Base-by-base conservation (phyloP, 2,888 invertebrate species). In the Drosophila diplacantha region DNA sequence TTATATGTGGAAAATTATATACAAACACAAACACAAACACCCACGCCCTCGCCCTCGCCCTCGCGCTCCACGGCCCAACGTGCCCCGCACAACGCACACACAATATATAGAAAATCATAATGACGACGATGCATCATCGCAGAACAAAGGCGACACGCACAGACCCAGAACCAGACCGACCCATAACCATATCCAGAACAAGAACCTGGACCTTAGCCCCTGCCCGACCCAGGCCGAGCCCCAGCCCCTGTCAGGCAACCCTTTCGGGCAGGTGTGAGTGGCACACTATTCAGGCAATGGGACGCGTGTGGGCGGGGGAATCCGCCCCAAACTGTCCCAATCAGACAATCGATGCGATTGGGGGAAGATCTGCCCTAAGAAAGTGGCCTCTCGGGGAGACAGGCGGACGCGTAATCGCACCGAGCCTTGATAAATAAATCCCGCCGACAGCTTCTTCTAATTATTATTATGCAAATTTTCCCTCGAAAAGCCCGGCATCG, bases 61-160 rank as follows among this genome's bases (percentile, higher is more conserved):
- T 41, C 46, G 51, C 18, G 35, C n/a, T 12, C 38, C 16, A 18
- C 35, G 38, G 34, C 37, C 47, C 34, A 50, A 18, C 24, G 16
- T 41, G 41, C 41, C 24, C 41, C 38, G 37, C 35, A 14, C 41
- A 35, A 43, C 35, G 29, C 39, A 35, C 52, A 47, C 37, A 55
- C 44, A 46, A 54, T 69, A 75, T 81, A 63, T 78, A 71, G 76
- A 79, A 78, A 83, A 83, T 79, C 78, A 79, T 83, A 79, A 79
- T 79, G 80, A 83, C 73, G 83, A 75, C 67, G 82, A 79, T 79
- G 84, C 84, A 81, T 83, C 82, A 83, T 79, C 80, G 58, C 73
- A 73, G 75, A 79, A 79, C 84, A 79, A 79, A 81, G 69, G 72
- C 83, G 81, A 83, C 84, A 83, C 73, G 81, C 84, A 81, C 72